Base-by-base conservation (phyloP, 2,113 vertebrate genomes). In the Theropithecus gelada region DNA sequence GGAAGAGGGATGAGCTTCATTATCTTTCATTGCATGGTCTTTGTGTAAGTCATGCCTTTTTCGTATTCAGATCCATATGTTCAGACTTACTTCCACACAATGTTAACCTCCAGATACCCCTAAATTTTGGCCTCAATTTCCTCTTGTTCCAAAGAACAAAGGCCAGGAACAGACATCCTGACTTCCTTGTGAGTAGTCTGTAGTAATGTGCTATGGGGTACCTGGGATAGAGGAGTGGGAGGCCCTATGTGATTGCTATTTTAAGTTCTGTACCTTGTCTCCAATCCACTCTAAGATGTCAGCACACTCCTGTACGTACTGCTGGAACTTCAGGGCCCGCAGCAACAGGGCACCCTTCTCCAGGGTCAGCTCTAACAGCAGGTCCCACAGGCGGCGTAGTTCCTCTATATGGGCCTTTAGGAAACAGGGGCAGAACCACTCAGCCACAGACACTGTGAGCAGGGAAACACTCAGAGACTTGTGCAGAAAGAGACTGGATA, bases 281-380 rank as follows among this genome's bases (percentile, higher is more conserved):
- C 76, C 73, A 2, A 97, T 93, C 98, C 98, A 98, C 40, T 98
- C 98, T 64, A 98, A 68, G 82, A 98, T 95, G 40, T 98, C 98
- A 1, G 83, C 95, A 84, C 98, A 98, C 7, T 97, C 61, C 55
- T 96, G 97, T 0, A 90, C 59, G 79, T 97, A 98, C 14, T 97
- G 94, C 30, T 98, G 96, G 16, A 97, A 61, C 6, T 83, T 83
- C 88, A 98, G 68, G 1, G 61, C 90, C 43, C 1, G 52, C 25
- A 92, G 79, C 17, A 98, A 78, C 68, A 88, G 23, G 5, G 3
- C 0, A 0, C 97, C 92, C 32, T 91, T 98, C 93, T 98, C 95
- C 32, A 12, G 66, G 0, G 79, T 97, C 81, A 97, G 12, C 61
- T 98, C 97, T 7, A 64, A 17, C 10, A 98, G 94, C 10, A 97